Conservation (phyloP, 2,113 vertebrate genomes). For the Pseudonaja textilis region DNA sequence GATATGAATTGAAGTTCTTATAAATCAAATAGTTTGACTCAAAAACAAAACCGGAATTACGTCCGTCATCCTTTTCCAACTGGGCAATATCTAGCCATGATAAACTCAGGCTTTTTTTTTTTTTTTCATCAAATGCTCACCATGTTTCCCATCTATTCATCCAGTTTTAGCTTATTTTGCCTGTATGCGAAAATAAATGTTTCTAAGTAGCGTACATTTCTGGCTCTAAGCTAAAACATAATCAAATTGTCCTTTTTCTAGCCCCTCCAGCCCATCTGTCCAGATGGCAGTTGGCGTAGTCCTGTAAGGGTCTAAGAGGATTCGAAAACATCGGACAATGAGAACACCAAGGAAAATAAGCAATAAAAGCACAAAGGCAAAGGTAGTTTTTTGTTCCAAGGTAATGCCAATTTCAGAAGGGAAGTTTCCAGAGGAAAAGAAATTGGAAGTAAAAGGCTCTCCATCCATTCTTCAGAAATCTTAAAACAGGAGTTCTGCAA, state of each 20-base stretch:
- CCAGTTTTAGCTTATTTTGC: background rate
- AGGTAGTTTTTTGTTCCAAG: slow-evolving; percentile 83
- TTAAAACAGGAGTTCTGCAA: slow-evolving; percentile 59
- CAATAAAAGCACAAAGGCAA: slow-evolving; percentile 80
- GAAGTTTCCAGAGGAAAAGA: slow-evolving; percentile 62
- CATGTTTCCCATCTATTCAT: background rate
- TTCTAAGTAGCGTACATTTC: background rate
- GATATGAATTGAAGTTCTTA: background rate
- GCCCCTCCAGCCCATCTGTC: slow-evolving; percentile 79
- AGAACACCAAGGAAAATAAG: slow-evolving; percentile 84
- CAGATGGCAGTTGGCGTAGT: slow-evolving; percentile 84
- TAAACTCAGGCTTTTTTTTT: background rate
- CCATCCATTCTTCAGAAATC: slow-evolving; percentile 74
- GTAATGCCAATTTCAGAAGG: slow-evolving; percentile 70
- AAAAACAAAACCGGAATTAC: background rate
- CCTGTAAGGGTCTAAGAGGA: slow-evolving; percentile 80
- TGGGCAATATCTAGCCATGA: background rate
- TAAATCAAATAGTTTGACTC: background rate
- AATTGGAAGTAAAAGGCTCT: slow-evolving; percentile 70
- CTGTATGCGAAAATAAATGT: background rate
- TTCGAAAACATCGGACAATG: slow-evolving; percentile 79
- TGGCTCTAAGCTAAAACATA: slow-evolving; percentile 67
- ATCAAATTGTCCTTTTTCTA: slow-evolving; percentile 85
- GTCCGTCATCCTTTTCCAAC: background rate
- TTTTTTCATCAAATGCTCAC: background rate